Percentiles rank a stretch among this genome's conserved stretches.
Conservation (phyloP, 2,113 vertebrate species). For the Larimichthys polyactis region DNA sequence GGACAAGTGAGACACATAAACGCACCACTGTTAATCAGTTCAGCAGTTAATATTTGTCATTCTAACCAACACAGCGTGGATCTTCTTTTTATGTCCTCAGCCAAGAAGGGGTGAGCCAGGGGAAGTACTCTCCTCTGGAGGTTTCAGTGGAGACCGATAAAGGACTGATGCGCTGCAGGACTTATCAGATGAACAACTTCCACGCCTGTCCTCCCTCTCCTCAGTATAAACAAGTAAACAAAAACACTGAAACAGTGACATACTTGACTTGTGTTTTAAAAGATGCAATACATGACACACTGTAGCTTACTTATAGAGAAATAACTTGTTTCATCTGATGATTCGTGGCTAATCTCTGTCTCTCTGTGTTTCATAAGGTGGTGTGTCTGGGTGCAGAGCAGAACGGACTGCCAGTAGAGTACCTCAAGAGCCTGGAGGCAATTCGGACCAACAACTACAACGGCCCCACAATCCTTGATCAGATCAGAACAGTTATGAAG, state of each 20-base stretch:
- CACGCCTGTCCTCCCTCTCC: slow-evolving; percentile 87
- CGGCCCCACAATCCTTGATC: slow-evolving; percentile 78
- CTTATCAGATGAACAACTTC: slow-evolving; percentile 92
- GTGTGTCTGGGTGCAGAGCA: slow-evolving; percentile 92
- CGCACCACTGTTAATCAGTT: background rate
- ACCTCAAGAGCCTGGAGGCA: slow-evolving; percentile 87
- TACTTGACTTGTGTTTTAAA: background rate
- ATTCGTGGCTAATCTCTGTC: background rate
- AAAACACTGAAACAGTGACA: background rate
- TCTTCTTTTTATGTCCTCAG: slow-evolving; percentile 72
- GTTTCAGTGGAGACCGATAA: slow-evolving; percentile 85
- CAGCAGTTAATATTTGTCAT: background rate
- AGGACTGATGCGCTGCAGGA: slow-evolving; percentile 86
- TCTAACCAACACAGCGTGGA: background rate
- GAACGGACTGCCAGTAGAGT: slow-evolving; percentile 88
- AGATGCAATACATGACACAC: background rate
- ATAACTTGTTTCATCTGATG: too few relatives aligned
- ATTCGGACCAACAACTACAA: slow-evolving; percentile 91
- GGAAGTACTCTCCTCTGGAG: slow-evolving; percentile 88
- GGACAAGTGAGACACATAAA: slow-evolving; percentile 85
- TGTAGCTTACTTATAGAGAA: background rate
- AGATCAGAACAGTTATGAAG: slow-evolving; percentile 53
- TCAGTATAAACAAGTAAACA: slow-evolving; percentile 90
- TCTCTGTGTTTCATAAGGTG: slow-evolving; percentile 79
- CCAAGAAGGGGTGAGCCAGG: slow-evolving; percentile 89